Evolutionary conservation across 2,113 vertebrate genomes (phyloP), one percentile per base, ranked within the genome.

Genomic region (Nyctibius bracteatus): DNA sequence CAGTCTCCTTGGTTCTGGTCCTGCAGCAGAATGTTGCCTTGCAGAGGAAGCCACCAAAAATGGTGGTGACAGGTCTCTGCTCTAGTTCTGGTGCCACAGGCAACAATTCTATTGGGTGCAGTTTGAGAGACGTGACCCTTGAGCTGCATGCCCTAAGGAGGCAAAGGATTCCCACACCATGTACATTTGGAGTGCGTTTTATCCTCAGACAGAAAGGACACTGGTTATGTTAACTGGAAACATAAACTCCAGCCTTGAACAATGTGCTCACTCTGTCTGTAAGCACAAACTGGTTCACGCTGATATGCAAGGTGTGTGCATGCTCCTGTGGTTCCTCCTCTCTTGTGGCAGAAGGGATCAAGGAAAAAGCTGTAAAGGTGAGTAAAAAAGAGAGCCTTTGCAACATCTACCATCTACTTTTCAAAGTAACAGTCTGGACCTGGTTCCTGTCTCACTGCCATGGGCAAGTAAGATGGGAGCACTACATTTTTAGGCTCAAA

Each of bases 261-360:
- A n/a, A 8, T 2, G 0, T 12, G 8, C 5, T 30, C 7, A 14
- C 23, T 8, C 17, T 47, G 31, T 2, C 35, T 66, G 22, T 44
- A 31, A 74, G 22, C 30, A 43, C 19, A 31, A 49, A 44, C 7
- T 41, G 8, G 2, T 57, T 83, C 28, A 51, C 0, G 1, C 5
- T 0, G 4, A 28, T 12, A 17, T 0, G 1, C 39, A 59, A 72
- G 10, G 17, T 0, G 1, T 9, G 5, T 27, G 4, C 10, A 4
- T 1, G 4, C 3, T 61, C 5, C 41, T 68, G 18, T 30, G 9
- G 14, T 35, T 33, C 23, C 20, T 67, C 30, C 35, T 0, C 0
- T 0, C 17, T 18, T 68, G 37, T 35, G 41, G 30, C 23, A 86
- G 14, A 5, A 80, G 10, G 11, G 6, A 81, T 81, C 14, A 44